Evolutionary conservation across 2,113 vertebrate genomes (phyloP), one percentile per base, ranked within the genome.

Genomic region (Anser cygnoides): DNA sequence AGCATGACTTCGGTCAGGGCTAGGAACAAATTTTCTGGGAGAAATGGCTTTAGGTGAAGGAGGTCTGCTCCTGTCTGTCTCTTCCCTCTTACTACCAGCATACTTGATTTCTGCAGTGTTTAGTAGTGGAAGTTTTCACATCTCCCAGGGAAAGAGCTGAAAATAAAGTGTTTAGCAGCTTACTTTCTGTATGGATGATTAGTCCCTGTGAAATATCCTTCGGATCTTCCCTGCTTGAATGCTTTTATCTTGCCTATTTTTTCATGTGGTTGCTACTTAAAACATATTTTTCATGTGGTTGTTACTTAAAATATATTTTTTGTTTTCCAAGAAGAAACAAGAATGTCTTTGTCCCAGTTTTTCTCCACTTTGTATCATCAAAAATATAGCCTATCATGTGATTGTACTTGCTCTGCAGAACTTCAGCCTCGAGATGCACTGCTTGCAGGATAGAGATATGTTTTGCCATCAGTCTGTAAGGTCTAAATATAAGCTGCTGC

Each of bases 11-110:
- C 18, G 4, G 10, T 44, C 43, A 68, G 73, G 52, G 7, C 39
- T 57, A 58, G 49, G 50, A 90, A 28, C 13, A 82, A 33, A 89
- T 70, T 8, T 75, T 67, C 2, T 6, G 35, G 41, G 44, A 63
- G 7, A 63, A 41, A 70, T 4, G 1, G 26, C 4, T 89, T 81
- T 2, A 21, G 3, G 23, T 7, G 35, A 35, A 33, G 0, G 3
- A 75, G 39, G 28, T 84, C 52, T 79, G 13, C 6, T 63, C 19
- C 33, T 19, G 4, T 26, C 9, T 49, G 7, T 55, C 15, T 71
- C 9, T 26, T 89, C 46, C 18, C 62, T 82, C 49, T 71, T 44
- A 39, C 7, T 11, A 50, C 57, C 19, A 39, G 7, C 25, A 22
- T 21, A 22, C 17, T 68, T 19, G 8, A 62, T 33, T 70, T 86